These are phyloP conservation scores for Hybos culiciformis DNA, from an alignment of 2,888 invertebrate genomes.

Conservation along the genomic window DNA sequence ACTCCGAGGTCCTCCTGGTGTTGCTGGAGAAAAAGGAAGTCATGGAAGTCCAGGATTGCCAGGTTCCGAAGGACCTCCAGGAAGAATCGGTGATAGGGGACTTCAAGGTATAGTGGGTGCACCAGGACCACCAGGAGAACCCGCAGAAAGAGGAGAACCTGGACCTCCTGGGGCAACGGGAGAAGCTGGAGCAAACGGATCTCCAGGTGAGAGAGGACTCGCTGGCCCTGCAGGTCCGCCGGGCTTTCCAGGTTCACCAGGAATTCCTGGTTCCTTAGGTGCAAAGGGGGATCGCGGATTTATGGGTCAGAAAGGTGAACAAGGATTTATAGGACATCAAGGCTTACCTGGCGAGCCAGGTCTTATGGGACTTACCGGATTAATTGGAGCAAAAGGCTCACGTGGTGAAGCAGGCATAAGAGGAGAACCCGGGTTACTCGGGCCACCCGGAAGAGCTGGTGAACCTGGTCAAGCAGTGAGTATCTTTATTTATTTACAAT, in stretches of 20 bases:
- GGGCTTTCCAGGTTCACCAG: conserved; percentile 55
- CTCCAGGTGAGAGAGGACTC: conserved; percentile 59
- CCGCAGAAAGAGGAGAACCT: conserved; percentile 64
- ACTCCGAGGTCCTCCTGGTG: conserved; percentile 50
- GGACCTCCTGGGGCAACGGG: conserved; percentile 58
- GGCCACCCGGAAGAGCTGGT: conserved; percentile 66
- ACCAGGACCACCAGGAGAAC: conserved; percentile 64
- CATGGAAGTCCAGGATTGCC: conserved; percentile 48
- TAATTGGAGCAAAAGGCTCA: conserved; percentile 57
- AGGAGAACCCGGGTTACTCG: conserved; percentile 59
- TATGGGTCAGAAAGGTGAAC: conserved; percentile 56
- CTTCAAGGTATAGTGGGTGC: conserved; percentile 61
- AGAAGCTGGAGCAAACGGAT: conserved; percentile 58
- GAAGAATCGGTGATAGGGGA: conserved; percentile 62
- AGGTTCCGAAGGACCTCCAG: conserved; percentile 60
- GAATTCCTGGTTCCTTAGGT: conserved; percentile 54
- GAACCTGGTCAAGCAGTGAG: conserved; percentile 55
- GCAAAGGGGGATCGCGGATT: conserved; percentile 61
- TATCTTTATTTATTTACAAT: not conserved
- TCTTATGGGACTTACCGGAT: conserved; percentile 39
- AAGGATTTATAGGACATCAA: conserved; percentile 49
- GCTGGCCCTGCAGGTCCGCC: conserved; percentile 56
- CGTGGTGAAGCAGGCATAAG: conserved; percentile 63
- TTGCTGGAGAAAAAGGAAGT: conserved; percentile 48
- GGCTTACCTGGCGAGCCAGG: conserved; percentile 44